Base-by-base conservation (phyloP, 2,888 invertebrate genomes). In the Tetragonisca angustula region DNA sequence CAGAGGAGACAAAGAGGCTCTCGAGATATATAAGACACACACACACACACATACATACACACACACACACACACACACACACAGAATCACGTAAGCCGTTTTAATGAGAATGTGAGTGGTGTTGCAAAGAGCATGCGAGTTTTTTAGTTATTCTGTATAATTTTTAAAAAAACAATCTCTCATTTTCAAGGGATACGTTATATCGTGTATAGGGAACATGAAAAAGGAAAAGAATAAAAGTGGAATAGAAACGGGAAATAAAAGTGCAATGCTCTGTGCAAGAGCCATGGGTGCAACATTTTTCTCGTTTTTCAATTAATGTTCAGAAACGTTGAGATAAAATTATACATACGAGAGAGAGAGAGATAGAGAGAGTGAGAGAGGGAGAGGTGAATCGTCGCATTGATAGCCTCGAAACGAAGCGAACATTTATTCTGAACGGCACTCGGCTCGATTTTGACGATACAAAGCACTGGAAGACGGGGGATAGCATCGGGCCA, bases 361-460 rank as follows among this genome's bases (percentile, higher is more conserved):
- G n/a, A 50, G 50, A 50, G 50, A 17, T 1, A 6, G 50, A 50
- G 50, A 17, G 15, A 50, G 50, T 1, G 50, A 17, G 59, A 43
- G 27, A 77, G 36, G 70, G 54, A 72, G 32, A 70, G 70, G 61
- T 59, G 49, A 74, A 73, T 68, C 79, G 56, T 49, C 67, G 67
- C 79, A 74, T 61, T 54, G 68, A 65, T 68, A 68, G 61, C 75
- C 56, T 72, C 78, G 71, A 71, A 43, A 56, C 43, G 68, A 49
- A 84, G 11, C n/a, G 43, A 69, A 68, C 32, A 36, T 65, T 65
- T 65, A 65, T 36, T 65, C 36, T 36, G 21, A 85, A 78, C 70
- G 24, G 50, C 74, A 69, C 52, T 76, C 36, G 76, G 50, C 50
- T 50, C 65, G 52, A 79, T 75, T 86, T 86, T 69, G 54, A 81